A percentile compares a stretch with the other conserved stretches of the same genome.
These are phyloP conservation scores for Chunga burmeisteri DNA, from an alignment of 2,113 vertebrate species.

Conservation along the genomic window DNA sequence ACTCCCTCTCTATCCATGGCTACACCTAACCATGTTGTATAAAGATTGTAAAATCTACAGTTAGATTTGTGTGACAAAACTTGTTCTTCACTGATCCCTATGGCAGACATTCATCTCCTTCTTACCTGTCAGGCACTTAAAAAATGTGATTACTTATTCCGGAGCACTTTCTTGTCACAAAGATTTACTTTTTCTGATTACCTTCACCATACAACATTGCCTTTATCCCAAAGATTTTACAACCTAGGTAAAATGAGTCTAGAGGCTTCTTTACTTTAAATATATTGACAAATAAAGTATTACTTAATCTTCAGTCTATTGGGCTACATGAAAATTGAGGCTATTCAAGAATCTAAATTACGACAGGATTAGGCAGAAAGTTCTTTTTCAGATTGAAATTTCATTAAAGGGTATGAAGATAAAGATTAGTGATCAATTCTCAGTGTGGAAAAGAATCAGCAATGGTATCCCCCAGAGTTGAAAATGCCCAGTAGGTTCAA, in stretches of 20 bases:
- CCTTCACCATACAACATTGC: background rate
- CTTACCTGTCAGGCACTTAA: background rate
- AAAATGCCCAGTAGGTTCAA: background rate
- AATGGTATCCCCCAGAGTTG: background rate
- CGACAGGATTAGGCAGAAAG: background rate
- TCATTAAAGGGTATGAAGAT: background rate
- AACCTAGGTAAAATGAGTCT: background rate
- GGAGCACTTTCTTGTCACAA: background rate
- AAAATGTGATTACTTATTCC: background rate
- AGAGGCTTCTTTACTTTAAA: background rate
- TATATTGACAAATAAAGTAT: background rate
- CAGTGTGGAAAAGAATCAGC: background rate
- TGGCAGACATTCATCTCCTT: background rate
- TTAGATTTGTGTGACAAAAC: background rate
- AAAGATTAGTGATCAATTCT: background rate
- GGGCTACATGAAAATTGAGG: background rate
- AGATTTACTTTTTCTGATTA: background rate
- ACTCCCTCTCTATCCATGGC: background rate
- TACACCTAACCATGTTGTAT: background rate
- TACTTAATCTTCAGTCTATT: background rate
- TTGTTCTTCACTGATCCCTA: background rate
- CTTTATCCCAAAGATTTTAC: background rate
- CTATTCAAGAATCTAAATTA: background rate
- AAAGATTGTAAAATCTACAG: background rate
- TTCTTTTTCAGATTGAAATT: background rate